Conservation (phyloP, 2,797 vertebrate species). For the Anableps anableps region DNA sequence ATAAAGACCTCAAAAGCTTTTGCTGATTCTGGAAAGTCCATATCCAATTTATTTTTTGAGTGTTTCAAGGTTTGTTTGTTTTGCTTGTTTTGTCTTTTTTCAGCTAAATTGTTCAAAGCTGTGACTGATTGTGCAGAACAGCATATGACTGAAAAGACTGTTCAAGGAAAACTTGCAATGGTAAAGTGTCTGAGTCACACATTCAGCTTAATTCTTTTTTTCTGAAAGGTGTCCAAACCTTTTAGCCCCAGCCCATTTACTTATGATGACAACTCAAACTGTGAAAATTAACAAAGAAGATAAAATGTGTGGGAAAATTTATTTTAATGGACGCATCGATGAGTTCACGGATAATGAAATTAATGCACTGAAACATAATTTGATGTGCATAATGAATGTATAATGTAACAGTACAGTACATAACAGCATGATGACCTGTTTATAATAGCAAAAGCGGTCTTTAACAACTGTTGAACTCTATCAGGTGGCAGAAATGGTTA, state of each 20-base stretch:
- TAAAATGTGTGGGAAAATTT: background rate
- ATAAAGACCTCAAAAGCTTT: background rate
- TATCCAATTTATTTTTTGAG: slow-evolving; percentile 20
- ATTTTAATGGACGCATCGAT: slow-evolving; percentile 10
- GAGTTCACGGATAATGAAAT: background rate
- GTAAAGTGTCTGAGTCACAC: background rate
- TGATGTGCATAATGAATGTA: background rate
- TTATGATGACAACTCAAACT: background rate
- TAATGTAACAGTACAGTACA: slow-evolving; percentile 10
- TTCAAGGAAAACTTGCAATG: slow-evolving; percentile 25
- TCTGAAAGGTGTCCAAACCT: background rate
- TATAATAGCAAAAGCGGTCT: background rate
- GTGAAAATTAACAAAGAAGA: background rate
- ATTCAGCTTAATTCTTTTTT: slow-evolving; percentile 6
- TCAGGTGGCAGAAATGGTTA: slow-evolving; percentile 1
- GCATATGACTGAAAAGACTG: slow-evolving; percentile 24
- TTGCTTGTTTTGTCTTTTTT: slow-evolving; percentile 8
- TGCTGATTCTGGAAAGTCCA: background rate
- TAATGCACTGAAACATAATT: slow-evolving; percentile 14
- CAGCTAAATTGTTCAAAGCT: slow-evolving; percentile 26
- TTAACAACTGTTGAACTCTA: slow-evolving; percentile 5
- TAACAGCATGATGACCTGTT: background rate
- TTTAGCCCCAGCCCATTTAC: background rate
- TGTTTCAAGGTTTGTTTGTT: slow-evolving; percentile 37
- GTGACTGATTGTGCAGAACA: slow-evolving; percentile 13